Base-by-base conservation (phyloP, 2,113 vertebrate species). In the Podarcis raffonei region DNA sequence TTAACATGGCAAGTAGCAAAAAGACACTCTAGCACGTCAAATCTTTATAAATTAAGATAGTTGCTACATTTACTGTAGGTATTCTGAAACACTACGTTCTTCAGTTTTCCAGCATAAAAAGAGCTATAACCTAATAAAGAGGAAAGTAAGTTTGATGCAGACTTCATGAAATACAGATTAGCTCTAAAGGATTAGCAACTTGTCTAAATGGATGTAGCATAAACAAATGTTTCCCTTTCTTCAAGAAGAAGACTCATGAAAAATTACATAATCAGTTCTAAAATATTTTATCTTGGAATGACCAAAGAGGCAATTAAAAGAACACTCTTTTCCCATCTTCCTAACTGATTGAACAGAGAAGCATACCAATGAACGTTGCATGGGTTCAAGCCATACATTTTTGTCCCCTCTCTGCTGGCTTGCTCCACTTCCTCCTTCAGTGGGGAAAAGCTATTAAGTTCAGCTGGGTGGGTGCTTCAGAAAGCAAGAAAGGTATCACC, bases 51-150 rank as follows among this genome's bases (percentile, higher is more conserved):
- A 87, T 16, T 62, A 91, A 4, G 57, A 30, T 3, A 35, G 23
- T 13, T 84, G 5, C 7, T 11, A 0, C 20, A 3, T 5, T 84
- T 75, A 42, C 42, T 42, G 6, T 42, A 4, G 69, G 22, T 77
- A 71, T 74, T 71, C 62, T 18, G 0, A 39, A 88, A 39, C 25
- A 66, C 2, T 2, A 0, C 0, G 37, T 84, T 35, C 27, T n/a
- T 85, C 59, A 35, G 48, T 76, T 76, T 39, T 84, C 53, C 71
- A 72, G 57, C 80, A 80, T 39, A 74, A 13, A 4, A 27, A 79
- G 32, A 87, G 53, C n/a, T 62, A 74, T 0, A 0, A 68, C 7
- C 59, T 23, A 30, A 57, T 0, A 5, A 23, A 62, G 74, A 0
- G 85, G 23, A 91, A 91, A 90, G 37, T 71, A 88, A 2, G 0